These are phyloP conservation scores for Hoplodrina blanda DNA, from an alignment of 2,888 invertebrate species.

Conservation along the genomic window DNA sequence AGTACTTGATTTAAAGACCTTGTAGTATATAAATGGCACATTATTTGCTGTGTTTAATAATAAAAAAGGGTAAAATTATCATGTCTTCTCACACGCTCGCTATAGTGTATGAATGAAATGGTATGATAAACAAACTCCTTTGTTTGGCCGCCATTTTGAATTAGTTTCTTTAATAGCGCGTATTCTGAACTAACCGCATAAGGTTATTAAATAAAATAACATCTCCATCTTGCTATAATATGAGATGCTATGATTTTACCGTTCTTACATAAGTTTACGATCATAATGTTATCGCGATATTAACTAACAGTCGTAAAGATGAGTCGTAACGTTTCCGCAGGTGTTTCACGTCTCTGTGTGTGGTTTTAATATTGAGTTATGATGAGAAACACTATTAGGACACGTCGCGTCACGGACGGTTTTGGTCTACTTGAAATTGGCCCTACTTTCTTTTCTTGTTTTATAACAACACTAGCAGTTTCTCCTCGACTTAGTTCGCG, in stretches of 20 bases:
- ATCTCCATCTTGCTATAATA: neutral
- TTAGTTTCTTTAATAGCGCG: neutral
- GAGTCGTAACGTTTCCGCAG: conserved; percentile 48
- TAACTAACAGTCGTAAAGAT: conserved; percentile 48
- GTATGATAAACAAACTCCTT: neutral
- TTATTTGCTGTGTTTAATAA: no score
- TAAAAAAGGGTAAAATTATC: no score
- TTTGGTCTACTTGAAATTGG: neutral
- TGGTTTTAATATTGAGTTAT: conserved; percentile 36
- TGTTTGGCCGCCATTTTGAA: neutral
- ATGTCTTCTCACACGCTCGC: no score
- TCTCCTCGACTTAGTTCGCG: no score
- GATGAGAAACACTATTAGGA: conserved; percentile 24
- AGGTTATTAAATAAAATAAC: conserved; percentile 3
- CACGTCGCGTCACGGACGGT: conserved; percentile 15
- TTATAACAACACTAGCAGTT: no score
- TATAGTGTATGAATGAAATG: no score
- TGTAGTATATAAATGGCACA: no score
- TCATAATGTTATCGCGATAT: conserved; percentile 47
- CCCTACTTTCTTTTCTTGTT: no score
- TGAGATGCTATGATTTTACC: conserved; percentile 22
- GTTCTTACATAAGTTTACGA: conserved; percentile 50
- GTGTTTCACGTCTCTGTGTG: conserved; percentile 37
- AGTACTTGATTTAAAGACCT: no score
- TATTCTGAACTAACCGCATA: neutral